Base-by-base conservation (phyloP, 2,113 vertebrate species). In the Agapornis roseicollis region DNA sequence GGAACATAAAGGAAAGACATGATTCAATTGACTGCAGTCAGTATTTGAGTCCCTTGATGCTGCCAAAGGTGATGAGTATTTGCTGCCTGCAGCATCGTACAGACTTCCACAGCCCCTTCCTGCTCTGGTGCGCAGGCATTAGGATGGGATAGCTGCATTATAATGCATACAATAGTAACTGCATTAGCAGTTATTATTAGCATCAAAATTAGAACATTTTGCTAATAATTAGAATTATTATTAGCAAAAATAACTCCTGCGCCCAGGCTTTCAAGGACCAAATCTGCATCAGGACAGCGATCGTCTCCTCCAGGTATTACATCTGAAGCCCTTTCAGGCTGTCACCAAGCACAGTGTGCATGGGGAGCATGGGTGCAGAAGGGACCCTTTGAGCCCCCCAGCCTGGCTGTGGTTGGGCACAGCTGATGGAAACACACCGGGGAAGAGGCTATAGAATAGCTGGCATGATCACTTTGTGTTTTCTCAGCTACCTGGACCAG, bases 251-350 rank as follows among this genome's bases (percentile, higher is more conserved):
- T 11, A 28, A 24, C 13, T 6, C 39, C 60, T 7, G 5, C 39
- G 61, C 13, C 24, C 13, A 15, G 24, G 22, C 37, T 72, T 10
- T 17, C 49, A 25, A 27, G 78, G 33, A 15, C 4, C 31, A 58
- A 77, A 19, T 4, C 35, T 39, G 13, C 19, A 1, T 2, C 0
- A 0, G 46, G 41, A 37, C 58, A 44, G n/a, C 0, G 0, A 18
- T 3, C n/a, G 22, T 5, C 15, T 4, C 3, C 1, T 8, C 46
- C 31, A 63, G 60, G 13, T n/a, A 4, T 17, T 9, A 1, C 3
- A 35, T 2, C 17, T 8, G 24, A 24, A 85, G n/a, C 18, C 28
- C 19, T 24, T 31, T 13, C 18, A 53, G 27, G 55, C 53, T 15
- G 39, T 11, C 8, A 10, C 88, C 17, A 61, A 63, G 24, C 0